phyloP scores from a whole-genome alignment of 2,888 invertebrate species.

The Crocallis elinguaria region DNA sequence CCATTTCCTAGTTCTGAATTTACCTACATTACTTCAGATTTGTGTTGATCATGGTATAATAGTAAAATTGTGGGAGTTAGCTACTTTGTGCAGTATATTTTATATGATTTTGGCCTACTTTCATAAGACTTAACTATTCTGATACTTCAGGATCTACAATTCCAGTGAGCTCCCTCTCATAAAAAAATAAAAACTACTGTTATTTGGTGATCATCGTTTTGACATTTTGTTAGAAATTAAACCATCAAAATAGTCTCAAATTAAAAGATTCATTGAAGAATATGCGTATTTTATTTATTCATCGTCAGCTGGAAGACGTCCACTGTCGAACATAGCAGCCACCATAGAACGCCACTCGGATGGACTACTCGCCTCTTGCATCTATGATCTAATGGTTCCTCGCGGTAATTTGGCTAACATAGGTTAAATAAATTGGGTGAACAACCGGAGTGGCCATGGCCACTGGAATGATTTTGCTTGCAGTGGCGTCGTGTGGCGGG shows the following conservation, averaged over 20 bases:
- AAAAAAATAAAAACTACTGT: slow-evolving; percentile 30
- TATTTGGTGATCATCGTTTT: slow-evolving; percentile 43
- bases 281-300: slow-evolving; percentile 53
- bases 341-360: too few species aligned
- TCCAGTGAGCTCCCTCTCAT: slow-evolving; percentile 39
- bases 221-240: slow-evolving; percentile 51
- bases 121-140: too few species aligned
- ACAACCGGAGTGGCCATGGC: too few species aligned
- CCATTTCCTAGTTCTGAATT: not conserved
- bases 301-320: too few species aligned
- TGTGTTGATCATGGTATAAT: not conserved
- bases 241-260: slow-evolving; percentile 72
- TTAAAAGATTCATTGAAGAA: slow-evolving; percentile 73
- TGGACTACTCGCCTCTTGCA: too few species aligned
- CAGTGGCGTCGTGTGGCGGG: too few species aligned
- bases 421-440: too few species aligned
- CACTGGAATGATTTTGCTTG: too few species aligned
- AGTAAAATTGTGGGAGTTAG: slow-evolving; percentile 5
- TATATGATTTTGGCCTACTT: slow-evolving; percentile 4
- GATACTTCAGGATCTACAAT: too few species aligned
- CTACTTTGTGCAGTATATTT: not conserved
- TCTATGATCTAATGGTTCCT: too few species aligned
- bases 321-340: too few species aligned
- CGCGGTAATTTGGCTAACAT: too few species aligned
- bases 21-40: not conserved